phyloP scores from a whole-genome alignment of 2,797 vertebrate species.

The Pithecia hirsuta region DNA sequence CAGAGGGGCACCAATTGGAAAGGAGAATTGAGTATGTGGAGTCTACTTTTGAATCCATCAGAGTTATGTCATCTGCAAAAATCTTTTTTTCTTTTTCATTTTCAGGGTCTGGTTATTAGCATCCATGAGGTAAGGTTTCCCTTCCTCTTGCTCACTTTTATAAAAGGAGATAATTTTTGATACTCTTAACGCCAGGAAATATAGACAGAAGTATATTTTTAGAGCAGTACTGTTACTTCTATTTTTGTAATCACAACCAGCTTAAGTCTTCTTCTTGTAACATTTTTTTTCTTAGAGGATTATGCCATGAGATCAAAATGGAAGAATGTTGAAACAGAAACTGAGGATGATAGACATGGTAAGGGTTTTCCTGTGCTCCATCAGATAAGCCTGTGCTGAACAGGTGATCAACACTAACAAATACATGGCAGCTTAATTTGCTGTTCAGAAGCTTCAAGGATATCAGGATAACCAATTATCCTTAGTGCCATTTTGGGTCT shows the following conservation, averaged over 20 bases:
- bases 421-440: too few relatives aligned
- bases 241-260: not conserved
- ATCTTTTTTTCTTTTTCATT: not conserved
- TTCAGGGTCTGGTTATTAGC: not conserved
- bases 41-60: not conserved
- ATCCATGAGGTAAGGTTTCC: not conserved
- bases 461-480: not conserved
- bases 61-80: not conserved
- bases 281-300: not conserved
- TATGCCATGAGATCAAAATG: not conserved
- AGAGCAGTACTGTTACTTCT: not conserved
- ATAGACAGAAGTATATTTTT: not conserved
- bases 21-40: not conserved
- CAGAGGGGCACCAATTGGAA: not conserved
- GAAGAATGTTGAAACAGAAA: not conserved
- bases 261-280: not conserved
- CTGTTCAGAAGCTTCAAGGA: not conserved
- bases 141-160: not conserved
- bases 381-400: not conserved
- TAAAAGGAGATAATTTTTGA: not conserved
- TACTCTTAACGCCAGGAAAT: not conserved
- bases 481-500: not conserved
- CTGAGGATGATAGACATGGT: not conserved
- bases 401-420: not conserved
- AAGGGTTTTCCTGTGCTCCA: not conserved